Conservation (phyloP, 2,888 invertebrate genomes). For the Thera obeliscata region DNA sequence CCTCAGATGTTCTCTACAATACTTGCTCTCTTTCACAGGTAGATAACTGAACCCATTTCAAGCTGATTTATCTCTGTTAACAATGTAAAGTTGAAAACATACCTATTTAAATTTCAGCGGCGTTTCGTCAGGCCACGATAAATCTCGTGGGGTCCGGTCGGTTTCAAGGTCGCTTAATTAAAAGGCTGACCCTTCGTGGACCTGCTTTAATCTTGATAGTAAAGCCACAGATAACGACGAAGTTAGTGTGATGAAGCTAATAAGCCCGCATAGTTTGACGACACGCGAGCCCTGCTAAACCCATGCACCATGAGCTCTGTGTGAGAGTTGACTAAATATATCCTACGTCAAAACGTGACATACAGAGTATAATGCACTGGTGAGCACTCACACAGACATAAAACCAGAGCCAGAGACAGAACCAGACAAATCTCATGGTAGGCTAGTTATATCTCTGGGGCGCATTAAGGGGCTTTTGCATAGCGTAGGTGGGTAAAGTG, state of each 20-base stretch:
- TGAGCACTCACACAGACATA: too few relatives aligned
- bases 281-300: constrained; percentile 16
- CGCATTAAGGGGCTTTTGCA: too few relatives aligned
- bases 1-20: background rate
- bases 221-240: constrained; percentile 18
- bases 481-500: too few relatives aligned
- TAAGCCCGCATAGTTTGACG: constrained; percentile 62
- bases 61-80: constrained; percentile 14
- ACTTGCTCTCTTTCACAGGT: background rate
- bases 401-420: too few relatives aligned
- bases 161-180: constrained; percentile 68
- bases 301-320: too few relatives aligned
- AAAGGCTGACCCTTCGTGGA: constrained; percentile 59
- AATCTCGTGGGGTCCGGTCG: constrained; percentile 51
- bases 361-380: too few relatives aligned
- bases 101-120: constrained; percentile 43
- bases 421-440: too few relatives aligned
- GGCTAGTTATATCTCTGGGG: too few relatives aligned
- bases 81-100: constrained; percentile 31
- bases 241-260: constrained; percentile 50
- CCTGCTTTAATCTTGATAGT: constrained; percentile 68
- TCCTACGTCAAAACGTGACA: too few relatives aligned
- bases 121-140: constrained; percentile 57
- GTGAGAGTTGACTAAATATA: too few relatives aligned
- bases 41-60: constrained; percentile 9